Evolutionary conservation across 2,797 vertebrate genomes (phyloP).

Genomic region (Arrhamphus sclerolepis): DNA sequence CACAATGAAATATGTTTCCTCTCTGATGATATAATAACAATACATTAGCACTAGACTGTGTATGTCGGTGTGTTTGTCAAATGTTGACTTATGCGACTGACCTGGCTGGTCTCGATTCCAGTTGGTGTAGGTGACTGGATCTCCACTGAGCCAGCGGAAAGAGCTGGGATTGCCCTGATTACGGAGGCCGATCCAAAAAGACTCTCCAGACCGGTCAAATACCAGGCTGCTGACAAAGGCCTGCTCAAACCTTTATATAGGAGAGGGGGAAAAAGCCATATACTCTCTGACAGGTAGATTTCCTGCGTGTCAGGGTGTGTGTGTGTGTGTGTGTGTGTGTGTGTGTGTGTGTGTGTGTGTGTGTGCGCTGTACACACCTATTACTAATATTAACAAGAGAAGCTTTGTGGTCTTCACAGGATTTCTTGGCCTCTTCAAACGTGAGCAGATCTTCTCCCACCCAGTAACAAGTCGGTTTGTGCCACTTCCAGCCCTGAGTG

Average conservation of each 20-base stretch:
- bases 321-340: background rate
- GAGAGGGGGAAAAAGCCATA: background rate
- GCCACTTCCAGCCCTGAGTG: conserved; percentile 94
- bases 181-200: conserved; percentile 91
- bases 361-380: conserved; percentile 75
- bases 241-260: conserved; percentile 89
- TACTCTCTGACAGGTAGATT: background rate
- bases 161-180: conserved; percentile 83
- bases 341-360: too few species aligned
- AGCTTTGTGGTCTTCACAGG: conserved; percentile 82
- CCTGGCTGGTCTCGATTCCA: conserved; percentile 96
- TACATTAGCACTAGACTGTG: background rate
- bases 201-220: conserved; percentile 86
- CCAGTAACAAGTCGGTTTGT: conserved; percentile 94
- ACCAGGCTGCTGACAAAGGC: conserved; percentile 93
- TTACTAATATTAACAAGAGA: conserved; percentile 89
- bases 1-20: too few species aligned
- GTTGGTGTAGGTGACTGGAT: conserved; percentile 90
- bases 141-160: conserved; percentile 90
- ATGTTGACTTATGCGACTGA: conserved; percentile 43
- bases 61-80: too few species aligned
- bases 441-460: conserved; percentile 87
- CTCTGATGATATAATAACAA: too few species aligned
- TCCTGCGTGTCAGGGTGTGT: background rate
- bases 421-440: conserved; percentile 86